Evolutionary conservation across 2,888 invertebrate genomes (phyloP), one percentile per base, ranked within the genome.

Genomic region (Priapulus caudatus): DNA sequence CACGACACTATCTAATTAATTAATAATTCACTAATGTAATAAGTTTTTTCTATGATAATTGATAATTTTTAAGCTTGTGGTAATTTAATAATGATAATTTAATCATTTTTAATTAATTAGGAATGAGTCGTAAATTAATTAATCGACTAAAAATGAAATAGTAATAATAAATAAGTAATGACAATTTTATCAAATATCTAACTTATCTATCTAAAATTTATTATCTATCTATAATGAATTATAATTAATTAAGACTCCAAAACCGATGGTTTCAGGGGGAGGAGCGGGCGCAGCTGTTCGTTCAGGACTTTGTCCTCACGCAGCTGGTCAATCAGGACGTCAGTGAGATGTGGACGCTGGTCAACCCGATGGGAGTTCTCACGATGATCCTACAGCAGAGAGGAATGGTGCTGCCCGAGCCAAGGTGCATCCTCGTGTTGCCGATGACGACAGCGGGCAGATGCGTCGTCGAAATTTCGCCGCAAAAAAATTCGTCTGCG

Each of bases 271-370:
- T 58, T 21, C 78, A 81, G 21, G 81, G 82, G 22, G 69, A 75
- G 44, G 77, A 80, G 49, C 77, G 78, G 51, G 80, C 86, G 0
- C 79, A 82, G 52, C 72, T 76, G 53, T 90, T 98, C 73, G 79
- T 95, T 1, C 75, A 85, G 51, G 95, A 97, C 67, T 79, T 95
- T 51, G 78, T 97, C 52, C 58, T 79, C 5, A 81, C 86, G 1
- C 84, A 84, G 64, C 71, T 98, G 44, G 81, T 83, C 67, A 89
- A 85, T 16, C 80, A 84, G 69, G 88, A 93, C 67, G 70, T 97
- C 2, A 81, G 81, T 61, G 88, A 90, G 55, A 76, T 87, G 54
- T 92, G 89, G 85, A 74, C 77, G 18, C 81, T 89, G n/a, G 75
- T 79, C 47, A 76, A 90, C 55, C 90, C 95, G 0, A 78, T 86